Evolutionary conservation across 2,888 invertebrate species (phyloP), one percentile per base, ranked within the genome.

Genomic region (Rhyacophila evoluta): DNA sequence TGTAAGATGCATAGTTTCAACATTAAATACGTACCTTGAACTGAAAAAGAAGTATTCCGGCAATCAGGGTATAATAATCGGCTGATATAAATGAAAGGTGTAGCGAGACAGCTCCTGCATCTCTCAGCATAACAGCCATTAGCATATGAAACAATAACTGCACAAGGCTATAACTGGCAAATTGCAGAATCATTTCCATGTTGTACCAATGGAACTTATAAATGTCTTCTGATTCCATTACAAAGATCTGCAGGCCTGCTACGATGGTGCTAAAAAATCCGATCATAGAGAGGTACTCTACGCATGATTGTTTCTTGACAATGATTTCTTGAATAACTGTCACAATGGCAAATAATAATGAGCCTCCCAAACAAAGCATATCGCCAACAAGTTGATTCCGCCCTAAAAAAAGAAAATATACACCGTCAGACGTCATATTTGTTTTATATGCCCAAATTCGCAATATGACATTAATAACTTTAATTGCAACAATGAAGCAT

Each of bases 261-360:
- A 96, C 90, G 80, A 95, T 86, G 83, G 93, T 94, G 27, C 96
- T 96, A 82, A 95, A 94, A 29, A 96, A 88, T 15, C 96, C 96
- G 15, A 96, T 91, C 87, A 95, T 91, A 29, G 95, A 95, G 10
- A 97, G 89, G 85, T 95, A 97, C 86, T 96, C 95, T 67, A 94
- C 91, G 82, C 93, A 92, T 80, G 94, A 93, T 83, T 93, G 93
- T 10, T 92, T 93, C 85, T 94, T 93, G n/a, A 97, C 93, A 82
- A 94, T 92, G 86, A 94, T 92, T 86, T 97, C 97, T 89, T 96
- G 94, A 0, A 93, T 87, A 0, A 96, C 95, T 83, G 96, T 95
- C 19, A 94, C 94, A 68, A 95, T 89, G 1, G 95, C 95, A 85
- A 94, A 95, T 3, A 96, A 88, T 0, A 94, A 90, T 0, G 95